These are phyloP conservation scores for Platycheirus rosarum DNA, from an alignment of 2,888 invertebrate genomes.

Conservation along the genomic window DNA sequence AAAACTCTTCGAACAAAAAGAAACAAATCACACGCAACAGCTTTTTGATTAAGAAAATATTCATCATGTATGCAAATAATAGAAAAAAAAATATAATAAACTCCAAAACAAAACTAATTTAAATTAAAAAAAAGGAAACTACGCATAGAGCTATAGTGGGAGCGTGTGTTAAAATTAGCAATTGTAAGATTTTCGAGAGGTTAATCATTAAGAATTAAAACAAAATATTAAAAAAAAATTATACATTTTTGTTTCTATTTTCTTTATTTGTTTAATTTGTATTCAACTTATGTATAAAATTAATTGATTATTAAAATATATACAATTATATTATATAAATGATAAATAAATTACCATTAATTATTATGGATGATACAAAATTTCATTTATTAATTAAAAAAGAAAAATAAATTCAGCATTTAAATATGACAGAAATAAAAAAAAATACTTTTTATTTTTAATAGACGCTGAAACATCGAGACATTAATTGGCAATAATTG, in stretches of 20 bases:
- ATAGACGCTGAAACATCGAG: too few relatives aligned
- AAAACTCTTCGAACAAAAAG: slow-evolving; percentile 51
- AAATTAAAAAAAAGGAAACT: slow-evolving; percentile 39
- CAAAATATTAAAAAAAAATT: slow-evolving; percentile 57
- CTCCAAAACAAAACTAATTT: slow-evolving; percentile 39
- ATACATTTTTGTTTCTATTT: slow-evolving; percentile 61
- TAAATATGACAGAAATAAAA: slow-evolving; percentile 61
- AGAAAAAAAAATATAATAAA: slow-evolving; percentile 38
- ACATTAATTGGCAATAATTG: too few relatives aligned
- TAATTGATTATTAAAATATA: slow-evolving; percentile 70
- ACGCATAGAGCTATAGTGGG: slow-evolving; percentile 62
- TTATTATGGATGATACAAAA: slow-evolving; percentile 65
- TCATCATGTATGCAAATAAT: slow-evolving; percentile 47
- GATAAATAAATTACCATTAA: slow-evolving; percentile 73
- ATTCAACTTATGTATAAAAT: slow-evolving; percentile 72
- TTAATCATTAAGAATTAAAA: slow-evolving; percentile 65
- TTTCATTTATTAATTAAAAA: slow-evolving; percentile 70
- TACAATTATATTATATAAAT: slow-evolving; percentile 70
- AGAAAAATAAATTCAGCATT: slow-evolving; percentile 67
- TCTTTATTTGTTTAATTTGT: slow-evolving; percentile 61
- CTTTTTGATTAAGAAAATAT: slow-evolving; percentile 61
- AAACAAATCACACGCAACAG: slow-evolving; percentile 48
- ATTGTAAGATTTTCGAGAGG: slow-evolving; percentile 72
- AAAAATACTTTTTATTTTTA: slow-evolving; percentile 35
- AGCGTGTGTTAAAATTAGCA: slow-evolving; percentile 65